phyloP scores from a whole-genome alignment of 1,140 invertebrate species.

The Drosophila nigrodunni region DNA sequence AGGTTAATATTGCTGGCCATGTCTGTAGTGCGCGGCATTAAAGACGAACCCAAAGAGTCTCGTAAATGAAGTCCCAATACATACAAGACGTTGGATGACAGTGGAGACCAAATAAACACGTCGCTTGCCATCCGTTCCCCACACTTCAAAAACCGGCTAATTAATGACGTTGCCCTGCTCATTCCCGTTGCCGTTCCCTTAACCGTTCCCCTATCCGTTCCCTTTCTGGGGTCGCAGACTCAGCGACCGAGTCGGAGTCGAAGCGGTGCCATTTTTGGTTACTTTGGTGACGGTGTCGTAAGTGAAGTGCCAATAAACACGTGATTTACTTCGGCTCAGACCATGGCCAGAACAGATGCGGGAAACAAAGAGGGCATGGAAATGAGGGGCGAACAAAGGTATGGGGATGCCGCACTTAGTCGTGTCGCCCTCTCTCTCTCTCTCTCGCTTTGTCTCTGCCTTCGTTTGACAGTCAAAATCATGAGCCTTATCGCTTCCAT shows the following conservation, averaged over 20 bases:
- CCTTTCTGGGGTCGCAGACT: conserved; percentile 31
- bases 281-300: conserved; percentile 77
- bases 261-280: conserved; percentile 80
- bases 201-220: not conserved
- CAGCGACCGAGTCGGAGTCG: conserved; percentile 22
- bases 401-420: conserved; percentile 45
- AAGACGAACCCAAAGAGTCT: conserved; percentile 27
- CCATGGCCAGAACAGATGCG: conserved; percentile 45
- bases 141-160: conserved; percentile 74
- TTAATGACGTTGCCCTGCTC: conserved; percentile 72
- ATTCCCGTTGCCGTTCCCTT: conserved; percentile 5
- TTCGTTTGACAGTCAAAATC: conserved; percentile 72
- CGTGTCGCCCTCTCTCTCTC: conserved; percentile 12
- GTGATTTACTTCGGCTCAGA: conserved; percentile 72
- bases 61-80: conserved; percentile 72
- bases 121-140: conserved; percentile 73
- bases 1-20: conserved; percentile 18
- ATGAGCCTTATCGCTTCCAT: conserved; percentile 80
- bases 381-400: not conserved
- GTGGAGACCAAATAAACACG: conserved; percentile 74
- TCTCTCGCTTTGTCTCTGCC: conserved; percentile 17
- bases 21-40: conserved; percentile 61
- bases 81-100: conserved; percentile 58
- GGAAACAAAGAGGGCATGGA: conserved; percentile 17
- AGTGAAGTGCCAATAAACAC: conserved; percentile 82